Percentiles rank a stretch among this genome's conserved stretches.
Evolutionary conservation across 1,140 invertebrate species (phyloP).

Genomic region (Lepidurus arcticus): DNA sequence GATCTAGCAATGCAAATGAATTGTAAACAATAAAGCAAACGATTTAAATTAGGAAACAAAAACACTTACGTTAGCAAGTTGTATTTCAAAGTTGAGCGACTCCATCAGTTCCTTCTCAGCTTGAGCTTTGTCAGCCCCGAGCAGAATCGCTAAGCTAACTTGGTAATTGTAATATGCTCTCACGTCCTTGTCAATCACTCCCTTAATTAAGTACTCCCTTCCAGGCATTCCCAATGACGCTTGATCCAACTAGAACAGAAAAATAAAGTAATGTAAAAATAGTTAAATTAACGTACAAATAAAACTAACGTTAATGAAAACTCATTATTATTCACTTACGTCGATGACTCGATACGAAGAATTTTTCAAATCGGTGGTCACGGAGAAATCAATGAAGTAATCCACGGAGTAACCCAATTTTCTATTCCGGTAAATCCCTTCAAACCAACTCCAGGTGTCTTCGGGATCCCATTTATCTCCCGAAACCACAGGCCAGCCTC

Average conservation of each 20-base stretch:
- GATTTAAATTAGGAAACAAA: constrained; percentile 1
- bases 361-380: constrained; percentile 85
- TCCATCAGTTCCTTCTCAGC: constrained; percentile 70
- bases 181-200: constrained; percentile 69
- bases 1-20: constrained; percentile 53
- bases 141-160: constrained; percentile 77
- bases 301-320: background rate
- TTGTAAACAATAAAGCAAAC: constrained; percentile 36
- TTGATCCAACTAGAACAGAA: constrained; percentile 73
- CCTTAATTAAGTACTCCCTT: constrained; percentile 82
- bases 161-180: constrained; percentile 73
- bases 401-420: constrained; percentile 75
- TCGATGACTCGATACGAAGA: constrained; percentile 76
- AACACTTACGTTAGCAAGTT: constrained; percentile 78
- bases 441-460: constrained; percentile 67
- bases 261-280: constrained; percentile 2
- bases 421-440: constrained; percentile 73
- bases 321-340: constrained; percentile 53
- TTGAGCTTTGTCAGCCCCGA: constrained; percentile 68
- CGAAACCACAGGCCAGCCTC: constrained; percentile 84
- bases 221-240: constrained; percentile 73
- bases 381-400: constrained; percentile 87
- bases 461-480: constrained; percentile 66
- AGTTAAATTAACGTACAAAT: background rate
- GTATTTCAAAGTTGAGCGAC: constrained; percentile 84